A percentile compares a stretch with the other conserved stretches of the same genome.
These are phyloP conservation scores for Octopus bimaculoides DNA, from an alignment of 1,140 invertebrate species.

Conservation along the genomic window DNA sequence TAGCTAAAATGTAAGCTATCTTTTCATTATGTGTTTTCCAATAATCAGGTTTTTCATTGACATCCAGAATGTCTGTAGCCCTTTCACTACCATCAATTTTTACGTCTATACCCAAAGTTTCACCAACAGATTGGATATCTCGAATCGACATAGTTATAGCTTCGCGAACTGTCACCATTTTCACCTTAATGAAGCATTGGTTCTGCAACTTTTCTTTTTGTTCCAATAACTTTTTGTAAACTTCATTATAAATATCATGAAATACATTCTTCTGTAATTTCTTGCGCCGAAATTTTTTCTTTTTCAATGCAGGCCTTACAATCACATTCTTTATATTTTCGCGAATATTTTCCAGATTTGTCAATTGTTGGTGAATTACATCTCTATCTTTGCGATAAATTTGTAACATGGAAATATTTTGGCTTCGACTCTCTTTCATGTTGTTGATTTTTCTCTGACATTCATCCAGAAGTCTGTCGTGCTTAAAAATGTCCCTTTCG, in stretches of 20 bases:
- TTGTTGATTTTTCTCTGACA: neutral
- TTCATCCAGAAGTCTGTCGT: neutral
- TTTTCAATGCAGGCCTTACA: neutral
- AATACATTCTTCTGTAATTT: slow-evolving; percentile 9
- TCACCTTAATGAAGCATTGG: neutral
- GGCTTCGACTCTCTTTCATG: neutral
- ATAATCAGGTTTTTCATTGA: neutral
- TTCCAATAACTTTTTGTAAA: slow-evolving; percentile 2
- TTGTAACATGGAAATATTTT: neutral
- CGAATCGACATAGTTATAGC: neutral
- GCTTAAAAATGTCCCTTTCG: neutral
- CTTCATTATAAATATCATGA: slow-evolving; percentile 10
- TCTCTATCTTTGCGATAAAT: neutral
- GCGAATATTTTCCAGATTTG: neutral
- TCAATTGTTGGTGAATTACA: neutral
- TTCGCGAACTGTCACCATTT: slow-evolving; percentile 9
- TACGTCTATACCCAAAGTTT: slow-evolving; percentile 1
- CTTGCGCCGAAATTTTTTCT: neutral
- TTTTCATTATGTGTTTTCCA: slow-evolving; percentile 1
- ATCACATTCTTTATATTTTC: slow-evolving; percentile 12
- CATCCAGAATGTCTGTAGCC: slow-evolving; percentile 1
- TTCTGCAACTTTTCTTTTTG: slow-evolving; percentile 6
- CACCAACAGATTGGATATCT: neutral
- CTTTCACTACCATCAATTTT: slow-evolving; percentile 3
- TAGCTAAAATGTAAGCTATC: neutral